These are phyloP conservation scores for Pachycephala philippinensis DNA, from an alignment of 2,113 vertebrate species.

Conservation along the genomic window DNA sequence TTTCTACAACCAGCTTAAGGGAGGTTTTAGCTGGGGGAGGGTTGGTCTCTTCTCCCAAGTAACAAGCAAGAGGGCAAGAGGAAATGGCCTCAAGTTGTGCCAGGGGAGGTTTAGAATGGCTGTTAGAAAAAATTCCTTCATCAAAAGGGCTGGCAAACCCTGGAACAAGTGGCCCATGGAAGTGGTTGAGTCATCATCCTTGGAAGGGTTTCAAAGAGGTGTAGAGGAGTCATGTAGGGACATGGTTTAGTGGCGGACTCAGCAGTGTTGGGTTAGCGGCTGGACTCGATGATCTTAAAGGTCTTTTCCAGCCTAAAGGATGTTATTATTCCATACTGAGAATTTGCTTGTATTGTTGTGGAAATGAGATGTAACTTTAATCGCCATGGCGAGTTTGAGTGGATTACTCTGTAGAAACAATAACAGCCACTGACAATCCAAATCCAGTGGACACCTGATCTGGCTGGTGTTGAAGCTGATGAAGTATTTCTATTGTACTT, in stretches of 20 bases:
- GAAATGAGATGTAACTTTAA: background rate
- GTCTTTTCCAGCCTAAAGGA: background rate
- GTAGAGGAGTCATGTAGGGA: background rate
- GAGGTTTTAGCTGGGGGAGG: background rate
- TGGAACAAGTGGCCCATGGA: background rate
- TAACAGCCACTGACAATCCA: background rate
- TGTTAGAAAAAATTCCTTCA: background rate
- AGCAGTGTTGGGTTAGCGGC: background rate
- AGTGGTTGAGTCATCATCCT: background rate
- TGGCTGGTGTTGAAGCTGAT: background rate
- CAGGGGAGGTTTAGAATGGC: background rate
- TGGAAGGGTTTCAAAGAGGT: background rate
- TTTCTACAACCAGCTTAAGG: fast-evolving
- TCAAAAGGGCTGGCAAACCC: background rate
- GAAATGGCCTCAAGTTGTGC: background rate
- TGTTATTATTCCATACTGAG: background rate
- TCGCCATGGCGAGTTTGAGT: background rate
- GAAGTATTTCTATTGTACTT: background rate
- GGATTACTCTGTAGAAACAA: background rate
- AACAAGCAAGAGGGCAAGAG: background rate
- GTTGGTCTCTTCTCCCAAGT: background rate
- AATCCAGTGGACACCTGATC: background rate
- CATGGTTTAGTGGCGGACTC: background rate
- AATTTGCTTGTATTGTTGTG: background rate
- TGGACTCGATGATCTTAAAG: background rate